A percentile compares a stretch with the other conserved stretches of the same genome.
Conservation (phyloP, 2,113 vertebrate species). For the Columbina picui region DNA sequence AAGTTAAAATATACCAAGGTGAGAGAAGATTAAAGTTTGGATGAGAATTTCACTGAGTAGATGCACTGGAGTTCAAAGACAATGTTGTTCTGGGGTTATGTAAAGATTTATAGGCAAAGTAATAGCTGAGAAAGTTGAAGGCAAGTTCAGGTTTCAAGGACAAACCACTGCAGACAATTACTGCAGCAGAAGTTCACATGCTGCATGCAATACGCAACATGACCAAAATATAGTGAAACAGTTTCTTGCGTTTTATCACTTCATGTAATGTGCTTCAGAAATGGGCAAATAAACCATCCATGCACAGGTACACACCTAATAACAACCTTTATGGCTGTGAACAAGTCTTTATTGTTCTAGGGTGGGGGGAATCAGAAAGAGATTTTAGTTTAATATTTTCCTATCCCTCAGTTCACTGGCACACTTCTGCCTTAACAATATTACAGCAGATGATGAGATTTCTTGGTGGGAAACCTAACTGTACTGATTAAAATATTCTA, state of each 20-base stretch:
- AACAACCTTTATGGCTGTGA: background rate
- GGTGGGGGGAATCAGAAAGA: background rate
- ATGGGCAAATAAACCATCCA: background rate
- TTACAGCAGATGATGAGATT: background rate
- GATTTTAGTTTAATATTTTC: background rate
- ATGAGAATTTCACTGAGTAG: background rate
- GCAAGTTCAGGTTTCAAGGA: conserved; percentile 35
- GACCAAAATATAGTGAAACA: background rate
- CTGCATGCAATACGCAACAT: rapidly evolving
- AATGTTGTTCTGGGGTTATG: background rate
- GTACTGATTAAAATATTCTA: background rate
- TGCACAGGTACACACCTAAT: background rate
- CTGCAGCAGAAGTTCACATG: background rate
- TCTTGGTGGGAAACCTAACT: background rate
- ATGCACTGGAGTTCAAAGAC: background rate
- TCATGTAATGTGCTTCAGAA: background rate
- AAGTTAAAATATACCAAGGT: conserved; percentile 31
- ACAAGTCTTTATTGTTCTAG: background rate
- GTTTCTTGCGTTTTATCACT: background rate
- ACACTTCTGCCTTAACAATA: background rate
- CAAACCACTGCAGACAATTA: background rate
- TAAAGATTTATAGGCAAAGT: conserved; percentile 14
- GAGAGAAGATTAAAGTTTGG: conserved; percentile 24
- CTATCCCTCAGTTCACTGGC: background rate
- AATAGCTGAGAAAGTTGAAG: conserved; percentile 31